Base-by-base conservation (phyloP, 2,113 vertebrate genomes). In the Morone saxatilis region DNA sequence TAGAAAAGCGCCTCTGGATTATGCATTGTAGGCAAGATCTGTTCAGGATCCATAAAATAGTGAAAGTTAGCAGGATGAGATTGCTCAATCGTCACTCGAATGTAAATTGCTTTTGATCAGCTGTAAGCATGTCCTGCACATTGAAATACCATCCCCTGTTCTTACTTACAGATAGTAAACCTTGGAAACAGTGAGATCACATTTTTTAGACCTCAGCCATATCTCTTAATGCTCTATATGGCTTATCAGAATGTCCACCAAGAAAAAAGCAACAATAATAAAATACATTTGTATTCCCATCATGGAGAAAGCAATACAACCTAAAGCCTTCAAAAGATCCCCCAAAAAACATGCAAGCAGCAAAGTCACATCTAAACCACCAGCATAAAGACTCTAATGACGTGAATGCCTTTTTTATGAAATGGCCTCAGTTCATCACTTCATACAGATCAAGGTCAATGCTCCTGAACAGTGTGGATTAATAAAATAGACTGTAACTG, bases 1-100 rank as follows among this genome's bases (percentile, higher is more conserved):
- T 86, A 78, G 80, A 43, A 73, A 86, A 59, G 31, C 25, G 8
- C 56, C 69, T 47, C 41, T 77, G 71, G 63, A 77, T 79, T 68
- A 47, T 62, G 50, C 80, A 13, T 47, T 71, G 50, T 48, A 36
- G 25, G 73, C 19, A 38, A 80, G 66, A 87, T 63, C 54, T 80
- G 56, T 66, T 85, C 68, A 59, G 38, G 59, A 66, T 74, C 65
- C 53, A 38, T 38, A 14, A 68, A 38, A 38, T 31, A 20, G 19
- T 53, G 10, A 50, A 40, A 7, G 20, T 62, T 20, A n/a, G 25
- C 47, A 56, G 38, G 22, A 68, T 63, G 22, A 20, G 25, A 51
- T 59, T 47, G 1, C 43, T 20, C 16, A 43, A 50, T 7, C 57
- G 60, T 80, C 61, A 70, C 19, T 81, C 62, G 40, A 53, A 78